phyloP scores from a whole-genome alignment of 2,888 invertebrate species.

The Drosophila subsilvestris region DNA sequence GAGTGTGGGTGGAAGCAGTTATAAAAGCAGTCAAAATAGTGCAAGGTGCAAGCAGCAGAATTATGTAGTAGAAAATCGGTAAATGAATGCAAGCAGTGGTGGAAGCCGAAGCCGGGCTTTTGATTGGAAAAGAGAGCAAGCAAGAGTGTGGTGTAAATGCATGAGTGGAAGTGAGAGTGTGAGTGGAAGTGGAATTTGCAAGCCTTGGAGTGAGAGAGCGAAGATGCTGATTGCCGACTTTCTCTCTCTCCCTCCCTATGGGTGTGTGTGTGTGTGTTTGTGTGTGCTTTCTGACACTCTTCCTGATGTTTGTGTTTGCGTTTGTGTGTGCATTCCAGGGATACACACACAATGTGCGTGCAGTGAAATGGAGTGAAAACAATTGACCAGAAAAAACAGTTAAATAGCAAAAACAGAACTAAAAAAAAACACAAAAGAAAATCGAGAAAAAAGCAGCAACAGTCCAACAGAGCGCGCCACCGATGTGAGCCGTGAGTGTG shows the following conservation, averaged over 20 bases:
- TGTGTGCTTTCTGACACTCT: slow-evolving; percentile 42
- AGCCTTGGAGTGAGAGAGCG: slow-evolving; percentile 5
- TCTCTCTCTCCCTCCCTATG: slow-evolving; percentile 27
- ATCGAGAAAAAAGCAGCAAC: slow-evolving; percentile 31
- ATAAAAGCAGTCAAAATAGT: neutral
- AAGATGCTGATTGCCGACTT: slow-evolving; percentile 15
- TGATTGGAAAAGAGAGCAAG: neutral
- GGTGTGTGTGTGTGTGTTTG: slow-evolving; percentile 35
- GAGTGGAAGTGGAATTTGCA: neutral
- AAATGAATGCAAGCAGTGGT: neutral
- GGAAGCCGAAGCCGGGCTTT: neutral
- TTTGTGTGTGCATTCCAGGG: slow-evolving; percentile 63
- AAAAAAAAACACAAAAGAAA: neutral
- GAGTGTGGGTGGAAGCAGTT: neutral
- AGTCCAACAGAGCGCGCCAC: slow-evolving; percentile 19
- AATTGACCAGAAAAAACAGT: slow-evolving; percentile 16
- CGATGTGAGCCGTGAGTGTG: slow-evolving; percentile 2
- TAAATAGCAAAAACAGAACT: slow-evolving; percentile 19
- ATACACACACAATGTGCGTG: slow-evolving; percentile 77
- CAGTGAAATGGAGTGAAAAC: slow-evolving; percentile 60
- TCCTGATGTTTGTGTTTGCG: slow-evolving; percentile 20
- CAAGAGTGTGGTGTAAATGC: neutral
- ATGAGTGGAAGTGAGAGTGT: neutral
- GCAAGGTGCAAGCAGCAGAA: neutral
- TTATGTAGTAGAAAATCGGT: neutral